A percentile compares a stretch with the other conserved stretches of the same genome.
Evolutionary conservation across 2,797 vertebrate genomes (phyloP).

Genomic region (Microchirus variegatus): DNA sequence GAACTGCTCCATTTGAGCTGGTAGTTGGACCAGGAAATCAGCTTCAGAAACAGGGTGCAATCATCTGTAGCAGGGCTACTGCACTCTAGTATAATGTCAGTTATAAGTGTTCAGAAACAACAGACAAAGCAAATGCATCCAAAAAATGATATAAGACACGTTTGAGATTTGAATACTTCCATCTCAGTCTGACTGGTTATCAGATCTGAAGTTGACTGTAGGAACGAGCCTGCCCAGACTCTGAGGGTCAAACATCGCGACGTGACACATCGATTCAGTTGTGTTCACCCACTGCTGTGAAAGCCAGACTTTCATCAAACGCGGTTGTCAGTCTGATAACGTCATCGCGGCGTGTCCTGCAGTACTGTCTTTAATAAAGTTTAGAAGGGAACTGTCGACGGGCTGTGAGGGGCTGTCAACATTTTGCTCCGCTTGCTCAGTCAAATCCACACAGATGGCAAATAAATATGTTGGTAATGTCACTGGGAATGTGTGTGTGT

Average conservation of each 20-base stretch:
- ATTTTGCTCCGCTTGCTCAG: background rate
- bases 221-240: conserved; percentile 9
- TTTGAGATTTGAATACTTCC: conserved; percentile 7
- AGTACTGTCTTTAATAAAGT: conserved; percentile 39
- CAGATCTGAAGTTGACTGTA: conserved; percentile 25
- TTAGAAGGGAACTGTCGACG: too few relatives aligned
- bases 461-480: conserved; percentile 1
- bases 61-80: background rate
- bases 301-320: conserved; percentile 50
- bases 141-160: background rate
- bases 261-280: conserved; percentile 32
- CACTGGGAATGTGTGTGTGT: background rate
- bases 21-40: conserved; percentile 16
- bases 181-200: conserved; percentile 6
- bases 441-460: conserved; percentile 9
- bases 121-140: background rate
- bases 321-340: conserved; percentile 34
- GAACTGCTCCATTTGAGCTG: conserved; percentile 24
- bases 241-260: conserved; percentile 48
- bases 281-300: conserved; percentile 33
- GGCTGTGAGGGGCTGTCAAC: conserved; percentile 29
- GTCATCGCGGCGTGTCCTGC: conserved; percentile 12
- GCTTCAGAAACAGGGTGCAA: conserved; percentile 12
- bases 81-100: too few relatives aligned
- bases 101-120: background rate